Evolutionary conservation across 2,888 invertebrate genomes (phyloP).

Genomic region (Tenodera sinensis): DNA sequence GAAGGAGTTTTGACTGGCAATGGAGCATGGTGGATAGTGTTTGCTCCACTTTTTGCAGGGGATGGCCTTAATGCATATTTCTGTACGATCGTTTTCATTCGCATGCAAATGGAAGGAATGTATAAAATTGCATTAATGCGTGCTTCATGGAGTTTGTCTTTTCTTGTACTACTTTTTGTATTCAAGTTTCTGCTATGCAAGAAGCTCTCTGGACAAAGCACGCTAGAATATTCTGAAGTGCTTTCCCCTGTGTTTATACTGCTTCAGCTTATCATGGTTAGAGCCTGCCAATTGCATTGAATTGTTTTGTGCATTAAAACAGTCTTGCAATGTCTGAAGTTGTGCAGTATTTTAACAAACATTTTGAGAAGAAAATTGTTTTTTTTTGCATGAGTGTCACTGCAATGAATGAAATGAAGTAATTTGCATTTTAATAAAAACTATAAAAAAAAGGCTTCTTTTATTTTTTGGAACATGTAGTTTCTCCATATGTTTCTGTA

Average conservation of each 20-base stretch:
- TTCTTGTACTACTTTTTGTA: slow-evolving; percentile 78
- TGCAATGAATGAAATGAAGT: too few species aligned
- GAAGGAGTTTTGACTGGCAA: slow-evolving; percentile 49
- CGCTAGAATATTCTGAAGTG: slow-evolving; percentile 86
- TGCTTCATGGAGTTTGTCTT: slow-evolving; percentile 79
- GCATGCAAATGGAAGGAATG: slow-evolving; percentile 79
- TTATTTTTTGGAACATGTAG: too few species aligned
- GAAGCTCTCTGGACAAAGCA: slow-evolving; percentile 76
- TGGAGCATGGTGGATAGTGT: slow-evolving; percentile 77
- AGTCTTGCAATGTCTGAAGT: neutral
- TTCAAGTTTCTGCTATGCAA: slow-evolving; percentile 89
- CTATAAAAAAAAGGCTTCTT: too few species aligned
- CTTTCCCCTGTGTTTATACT: slow-evolving; percentile 89
- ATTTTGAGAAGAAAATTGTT: too few species aligned
- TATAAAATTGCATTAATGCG: slow-evolving; percentile 76
- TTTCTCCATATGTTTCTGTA: too few species aligned
- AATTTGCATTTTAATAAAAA: too few species aligned
- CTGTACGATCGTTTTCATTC: slow-evolving; percentile 89
- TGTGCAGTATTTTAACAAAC: too few species aligned
- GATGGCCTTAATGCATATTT: slow-evolving; percentile 93
- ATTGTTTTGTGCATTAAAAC: neutral
- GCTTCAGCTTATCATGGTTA: slow-evolving; percentile 82
- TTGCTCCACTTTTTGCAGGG: slow-evolving; percentile 86
- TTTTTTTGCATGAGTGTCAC: too few species aligned
- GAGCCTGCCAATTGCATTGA: slow-evolving; percentile 84